These are phyloP conservation scores for Pteropus rufus DNA, from an alignment of 2,797 vertebrate genomes.

Conservation along the genomic window DNA sequence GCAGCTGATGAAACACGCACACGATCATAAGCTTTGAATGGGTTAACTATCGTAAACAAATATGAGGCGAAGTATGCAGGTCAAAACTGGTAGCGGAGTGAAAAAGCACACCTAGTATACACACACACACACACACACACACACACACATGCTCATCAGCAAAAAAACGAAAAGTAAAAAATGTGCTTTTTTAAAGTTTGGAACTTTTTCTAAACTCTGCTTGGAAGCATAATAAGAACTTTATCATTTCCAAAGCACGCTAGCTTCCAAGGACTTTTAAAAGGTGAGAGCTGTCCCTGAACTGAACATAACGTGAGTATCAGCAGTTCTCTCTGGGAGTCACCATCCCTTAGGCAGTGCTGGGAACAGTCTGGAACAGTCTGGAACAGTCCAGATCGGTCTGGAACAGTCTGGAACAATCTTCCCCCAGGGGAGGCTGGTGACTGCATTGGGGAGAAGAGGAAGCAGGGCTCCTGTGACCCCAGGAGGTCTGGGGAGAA, in stretches of 20 bases:
- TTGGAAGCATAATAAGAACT: not conserved
- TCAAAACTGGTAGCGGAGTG: not conserved
- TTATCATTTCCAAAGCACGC: not conserved
- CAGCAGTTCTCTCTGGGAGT: not conserved
- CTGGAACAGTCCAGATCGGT: too few species aligned
- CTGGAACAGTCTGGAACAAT: too few species aligned
- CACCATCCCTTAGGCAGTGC: not conserved
- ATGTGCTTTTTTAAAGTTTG: not conserved
- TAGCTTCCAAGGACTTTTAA: not conserved
- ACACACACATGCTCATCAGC: not conserved
- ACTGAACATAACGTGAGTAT: not conserved
- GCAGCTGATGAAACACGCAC: not conserved
- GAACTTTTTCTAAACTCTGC: not conserved
- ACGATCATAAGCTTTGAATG: not conserved
- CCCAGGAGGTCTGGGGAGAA: not conserved
- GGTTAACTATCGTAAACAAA: not conserved
- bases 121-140: too few species aligned
- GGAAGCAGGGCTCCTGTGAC: not conserved
- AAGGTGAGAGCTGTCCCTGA: not conserved
- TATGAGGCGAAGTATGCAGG: not conserved
- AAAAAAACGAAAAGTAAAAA: not conserved
- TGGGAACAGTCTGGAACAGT: not conserved
- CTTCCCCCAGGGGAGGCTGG: not conserved
- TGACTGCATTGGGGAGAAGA: not conserved
- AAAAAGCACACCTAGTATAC: not conserved